Percentiles rank a stretch among this genome's conserved stretches.
phyloP scores from a whole-genome alignment of 2,888 invertebrate species.

The Hydraecia micacea region DNA sequence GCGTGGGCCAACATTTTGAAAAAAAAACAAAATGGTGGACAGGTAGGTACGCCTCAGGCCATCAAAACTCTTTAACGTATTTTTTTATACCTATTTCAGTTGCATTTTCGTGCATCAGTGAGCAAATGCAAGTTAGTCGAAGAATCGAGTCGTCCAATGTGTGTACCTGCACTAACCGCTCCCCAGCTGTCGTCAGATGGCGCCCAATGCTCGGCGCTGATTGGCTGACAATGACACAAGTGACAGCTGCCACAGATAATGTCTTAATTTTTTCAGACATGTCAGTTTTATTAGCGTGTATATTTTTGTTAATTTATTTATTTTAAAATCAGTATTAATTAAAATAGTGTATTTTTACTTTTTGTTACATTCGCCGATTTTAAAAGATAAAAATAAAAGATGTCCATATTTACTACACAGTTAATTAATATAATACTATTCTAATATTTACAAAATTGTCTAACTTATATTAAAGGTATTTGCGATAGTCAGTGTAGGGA shows the following conservation, averaged over 20 bases:
- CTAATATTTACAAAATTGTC: conserved; percentile 43
- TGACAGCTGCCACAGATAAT: conserved; percentile 6
- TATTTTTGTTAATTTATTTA: neutral
- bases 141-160: neutral
- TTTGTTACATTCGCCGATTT: neutral
- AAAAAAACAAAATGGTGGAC: too few species aligned
- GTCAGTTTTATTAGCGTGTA: neutral
- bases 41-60: too few species aligned
- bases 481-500: too few species aligned
- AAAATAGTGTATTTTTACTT: neutral
- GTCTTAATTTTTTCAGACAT: neutral
- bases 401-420: neutral
- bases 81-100: too few species aligned
- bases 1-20: too few species aligned
- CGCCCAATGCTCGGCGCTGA: neutral
- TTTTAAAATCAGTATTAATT: neutral
- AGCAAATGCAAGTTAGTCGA: neutral
- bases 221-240: conserved; percentile 12
- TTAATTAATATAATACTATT: conserved; percentile 35
- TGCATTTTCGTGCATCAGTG: too few species aligned
- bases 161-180: neutral
- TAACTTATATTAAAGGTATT: neutral
- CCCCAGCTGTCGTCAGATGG: neutral
- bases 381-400: neutral
- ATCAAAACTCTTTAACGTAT: too few species aligned